Conservation (phyloP, 2,797 vertebrate genomes). For the Girardinus metallicus region DNA sequence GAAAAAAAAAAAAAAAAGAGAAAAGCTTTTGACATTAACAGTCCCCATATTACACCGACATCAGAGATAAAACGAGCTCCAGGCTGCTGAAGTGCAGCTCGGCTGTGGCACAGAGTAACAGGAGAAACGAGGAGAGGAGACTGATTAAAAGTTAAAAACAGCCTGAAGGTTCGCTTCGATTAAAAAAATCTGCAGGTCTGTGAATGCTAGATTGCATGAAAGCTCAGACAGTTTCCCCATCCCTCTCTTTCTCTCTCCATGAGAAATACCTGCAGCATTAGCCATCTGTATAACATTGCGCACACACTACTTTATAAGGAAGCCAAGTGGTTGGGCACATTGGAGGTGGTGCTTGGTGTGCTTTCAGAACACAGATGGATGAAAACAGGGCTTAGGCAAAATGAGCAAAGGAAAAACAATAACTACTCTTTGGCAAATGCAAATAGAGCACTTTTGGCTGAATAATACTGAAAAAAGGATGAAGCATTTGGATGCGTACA, state of each 20-base stretch:
- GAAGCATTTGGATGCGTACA: constrained; percentile 22
- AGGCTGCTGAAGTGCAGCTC: constrained; percentile 43
- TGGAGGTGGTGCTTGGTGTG: constrained; percentile 11
- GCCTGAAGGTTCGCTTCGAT: not conserved
- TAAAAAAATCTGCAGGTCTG: constrained; percentile 9
- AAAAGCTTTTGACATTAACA: constrained; percentile 60
- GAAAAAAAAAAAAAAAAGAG: not conserved
- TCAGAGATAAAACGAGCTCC: constrained; percentile 45
- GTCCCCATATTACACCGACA: constrained; percentile 48
- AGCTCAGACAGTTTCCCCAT: constrained; percentile 17
- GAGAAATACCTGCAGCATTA: constrained; percentile 27
- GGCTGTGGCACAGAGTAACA: constrained; percentile 54
- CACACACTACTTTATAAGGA: constrained; percentile 56
- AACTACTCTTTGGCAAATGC: constrained; percentile 69
- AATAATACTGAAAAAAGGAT: constrained; percentile 48
- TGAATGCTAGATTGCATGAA: constrained; percentile 15
- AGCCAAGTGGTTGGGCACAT: constrained; percentile 31
- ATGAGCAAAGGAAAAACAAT: constrained; percentile 46
- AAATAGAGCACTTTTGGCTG: constrained; percentile 70
- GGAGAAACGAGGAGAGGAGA: constrained; percentile 25
- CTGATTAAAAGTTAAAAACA: constrained; percentile 31
- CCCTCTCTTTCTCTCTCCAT: constrained; percentile 1
- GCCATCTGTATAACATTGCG: constrained; percentile 17
- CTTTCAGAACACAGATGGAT: constrained; percentile 24
- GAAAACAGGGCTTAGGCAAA: constrained; percentile 32